These are phyloP conservation scores for Lophius americanus DNA, from an alignment of 2,797 vertebrate species.

Conservation along the genomic window DNA sequence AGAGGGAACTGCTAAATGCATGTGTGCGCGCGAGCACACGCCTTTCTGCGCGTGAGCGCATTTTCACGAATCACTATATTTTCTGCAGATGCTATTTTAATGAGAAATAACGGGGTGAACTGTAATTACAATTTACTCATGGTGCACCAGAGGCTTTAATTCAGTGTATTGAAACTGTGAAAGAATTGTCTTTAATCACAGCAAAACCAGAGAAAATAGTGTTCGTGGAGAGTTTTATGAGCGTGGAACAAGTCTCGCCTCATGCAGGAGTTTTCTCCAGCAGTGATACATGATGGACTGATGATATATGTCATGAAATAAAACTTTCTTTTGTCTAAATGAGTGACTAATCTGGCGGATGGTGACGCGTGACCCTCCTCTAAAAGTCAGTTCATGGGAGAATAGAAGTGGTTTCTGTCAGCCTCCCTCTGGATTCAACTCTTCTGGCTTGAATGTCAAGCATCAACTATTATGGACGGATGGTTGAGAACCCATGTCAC, in stretches of 20 bases:
- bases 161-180: slow-evolving; percentile 26
- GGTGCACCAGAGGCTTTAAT: neutral
- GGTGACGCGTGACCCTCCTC: slow-evolving; percentile 4
- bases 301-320: slow-evolving; percentile 38
- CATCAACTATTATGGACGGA: no score
- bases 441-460: no score
- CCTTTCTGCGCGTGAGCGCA: neutral
- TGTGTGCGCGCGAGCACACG: neutral
- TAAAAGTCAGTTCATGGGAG: slow-evolving; percentile 24
- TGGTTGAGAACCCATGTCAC: no score
- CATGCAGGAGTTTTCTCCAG: slow-evolving; percentile 9
- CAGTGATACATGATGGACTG: neutral
- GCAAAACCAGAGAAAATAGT: slow-evolving; percentile 23
- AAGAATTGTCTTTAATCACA: slow-evolving; percentile 19
- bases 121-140: no score
- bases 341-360: slow-evolving; percentile 51
- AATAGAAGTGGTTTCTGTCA: neutral
- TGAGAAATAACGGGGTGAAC: neutral
- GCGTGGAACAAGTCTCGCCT: slow-evolving; percentile 37
- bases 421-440: no score
- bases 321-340: neutral
- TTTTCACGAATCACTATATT: neutral
- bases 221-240: no score
- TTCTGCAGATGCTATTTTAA: slow-evolving; percentile 9
- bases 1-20: neutral